phyloP scores from a whole-genome alignment of 2,888 invertebrate species.

The Adineta ricciae region DNA sequence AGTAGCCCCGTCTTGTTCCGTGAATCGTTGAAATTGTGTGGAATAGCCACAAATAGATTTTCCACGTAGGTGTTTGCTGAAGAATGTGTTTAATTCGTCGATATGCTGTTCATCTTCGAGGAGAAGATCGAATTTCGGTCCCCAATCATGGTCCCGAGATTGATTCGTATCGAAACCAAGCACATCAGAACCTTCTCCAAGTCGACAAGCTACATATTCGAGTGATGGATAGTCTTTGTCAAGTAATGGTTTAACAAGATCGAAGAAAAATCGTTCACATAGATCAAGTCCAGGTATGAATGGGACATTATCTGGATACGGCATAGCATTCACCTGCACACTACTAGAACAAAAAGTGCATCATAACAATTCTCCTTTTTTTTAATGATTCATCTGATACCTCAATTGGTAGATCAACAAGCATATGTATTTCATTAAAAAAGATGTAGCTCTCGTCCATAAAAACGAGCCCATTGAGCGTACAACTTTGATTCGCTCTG shows the following conservation, averaged over 20 bases:
- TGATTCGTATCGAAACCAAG: background rate
- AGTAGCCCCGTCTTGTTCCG: background rate
- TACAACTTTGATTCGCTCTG: too few species aligned
- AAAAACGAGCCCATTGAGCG: too few species aligned
- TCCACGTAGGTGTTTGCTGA: background rate
- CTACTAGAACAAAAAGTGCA: too few species aligned
- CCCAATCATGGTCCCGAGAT: constrained; percentile 18
- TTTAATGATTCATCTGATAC: background rate
- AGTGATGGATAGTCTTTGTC: background rate
- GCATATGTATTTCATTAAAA: too few species aligned
- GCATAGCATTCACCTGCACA: background rate
- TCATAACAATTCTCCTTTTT: background rate
- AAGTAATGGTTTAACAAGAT: background rate
- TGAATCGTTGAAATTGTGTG: background rate
- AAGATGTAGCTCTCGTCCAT: too few species aligned
- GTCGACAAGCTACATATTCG: background rate
- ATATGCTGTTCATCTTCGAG: background rate
- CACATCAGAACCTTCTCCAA: background rate
- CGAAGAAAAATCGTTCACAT: background rate
- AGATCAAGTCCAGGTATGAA: background rate
- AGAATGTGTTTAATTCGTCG: background rate
- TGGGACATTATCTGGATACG: background rate
- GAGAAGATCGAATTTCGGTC: background rate
- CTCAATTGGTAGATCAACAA: background rate
- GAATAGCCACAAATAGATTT: background rate